phyloP scores from a whole-genome alignment of 2,888 invertebrate species.

The Chrysolina haemoptera region DNA sequence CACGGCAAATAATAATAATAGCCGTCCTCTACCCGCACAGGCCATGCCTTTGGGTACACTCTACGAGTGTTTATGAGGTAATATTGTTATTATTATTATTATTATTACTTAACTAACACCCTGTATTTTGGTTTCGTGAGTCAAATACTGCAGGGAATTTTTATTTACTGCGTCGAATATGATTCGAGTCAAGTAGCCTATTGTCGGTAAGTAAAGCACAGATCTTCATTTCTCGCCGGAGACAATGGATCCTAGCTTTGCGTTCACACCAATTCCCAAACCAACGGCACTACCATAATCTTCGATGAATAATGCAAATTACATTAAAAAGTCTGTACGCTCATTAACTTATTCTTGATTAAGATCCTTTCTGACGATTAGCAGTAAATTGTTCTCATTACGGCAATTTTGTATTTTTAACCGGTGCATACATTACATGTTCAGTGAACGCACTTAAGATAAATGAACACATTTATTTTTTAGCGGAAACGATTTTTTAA shows the following conservation, averaged over 20 bases:
- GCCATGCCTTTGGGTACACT: no score
- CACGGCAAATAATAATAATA: no score
- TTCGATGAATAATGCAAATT: conserved; percentile 63
- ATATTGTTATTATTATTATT: no score
- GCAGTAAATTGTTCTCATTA: conserved; percentile 72
- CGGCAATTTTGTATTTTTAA: conserved; percentile 72
- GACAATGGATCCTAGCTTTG: background rate
- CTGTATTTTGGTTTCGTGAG: no score
- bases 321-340: conserved; percentile 64
- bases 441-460: conserved; percentile 69
- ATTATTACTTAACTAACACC: no score
- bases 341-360: conserved; percentile 71
- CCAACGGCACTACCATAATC: conserved; percentile 27
- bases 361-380: conserved; percentile 70
- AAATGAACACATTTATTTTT: conserved; percentile 62
- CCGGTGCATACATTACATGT: conserved; percentile 70
- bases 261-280: conserved; percentile 12
- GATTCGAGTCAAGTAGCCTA: no score
- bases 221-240: background rate
- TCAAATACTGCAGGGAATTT: no score
- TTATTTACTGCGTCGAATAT: no score
- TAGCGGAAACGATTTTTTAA: conserved; percentile 68
- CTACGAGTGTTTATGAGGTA: no score
- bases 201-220: no score
- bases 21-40: no score